phyloP scores from a whole-genome alignment of 2,888 invertebrate genomes.

The Diabrotica balteata region DNA sequence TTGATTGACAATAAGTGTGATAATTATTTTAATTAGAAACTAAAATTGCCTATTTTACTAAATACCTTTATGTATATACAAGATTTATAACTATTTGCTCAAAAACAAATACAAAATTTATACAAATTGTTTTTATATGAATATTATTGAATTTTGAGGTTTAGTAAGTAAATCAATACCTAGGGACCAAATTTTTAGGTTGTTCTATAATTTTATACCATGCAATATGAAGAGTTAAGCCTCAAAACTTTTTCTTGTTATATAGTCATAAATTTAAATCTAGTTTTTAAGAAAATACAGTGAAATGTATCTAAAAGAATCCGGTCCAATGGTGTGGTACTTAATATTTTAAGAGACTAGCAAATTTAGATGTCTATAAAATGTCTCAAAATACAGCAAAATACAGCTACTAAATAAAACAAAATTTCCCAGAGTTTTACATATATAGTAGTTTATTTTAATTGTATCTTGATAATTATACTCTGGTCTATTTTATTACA shows the following conservation, averaged over 20 bases:
- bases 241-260: neutral
- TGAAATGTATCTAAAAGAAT: neutral
- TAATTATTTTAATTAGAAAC: slow-evolving; percentile 7
- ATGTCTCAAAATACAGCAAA: too few species aligned
- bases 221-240: neutral
- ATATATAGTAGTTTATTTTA: too few species aligned
- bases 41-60: slow-evolving; percentile 8
- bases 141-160: neutral
- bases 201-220: too few species aligned
- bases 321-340: neutral
- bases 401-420: too few species aligned
- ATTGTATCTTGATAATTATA: too few species aligned
- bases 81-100: slow-evolving; percentile 11
- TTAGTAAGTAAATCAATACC: neutral
- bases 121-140: neutral
- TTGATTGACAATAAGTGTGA: slow-evolving; percentile 4
- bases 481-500: too few species aligned
- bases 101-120: slow-evolving; percentile 4
- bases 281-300: neutral
- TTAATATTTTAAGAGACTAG: neutral
- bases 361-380: too few species aligned
- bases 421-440: too few species aligned
- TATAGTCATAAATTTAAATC: neutral
- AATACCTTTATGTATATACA: slow-evolving; percentile 10
- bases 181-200: too few species aligned